Conservation (phyloP, 2,113 vertebrate genomes). For the Misgurnus mizolepis region DNA sequence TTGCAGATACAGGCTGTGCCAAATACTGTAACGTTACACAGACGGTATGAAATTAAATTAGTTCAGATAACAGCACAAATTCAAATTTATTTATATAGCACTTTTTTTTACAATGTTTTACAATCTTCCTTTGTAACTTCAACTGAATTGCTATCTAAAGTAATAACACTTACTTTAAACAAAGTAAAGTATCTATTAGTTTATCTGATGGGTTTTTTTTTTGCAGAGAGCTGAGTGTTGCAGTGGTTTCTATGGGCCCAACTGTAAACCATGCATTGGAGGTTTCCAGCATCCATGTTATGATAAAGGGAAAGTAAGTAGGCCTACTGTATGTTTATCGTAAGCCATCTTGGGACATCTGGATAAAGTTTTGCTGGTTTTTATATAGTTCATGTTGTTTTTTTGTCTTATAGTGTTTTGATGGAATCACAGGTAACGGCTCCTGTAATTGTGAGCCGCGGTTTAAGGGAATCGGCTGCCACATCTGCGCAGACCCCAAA, state of each 20-base stretch:
- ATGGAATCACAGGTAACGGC: conserved; percentile 86
- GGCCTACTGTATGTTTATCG: background rate
- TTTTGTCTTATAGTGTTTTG: conserved; percentile 78
- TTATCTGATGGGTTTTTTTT: background rate
- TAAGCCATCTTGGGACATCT: background rate
- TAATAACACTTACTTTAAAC: no score
- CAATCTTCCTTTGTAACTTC: no score
- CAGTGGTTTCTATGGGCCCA: conserved; percentile 88
- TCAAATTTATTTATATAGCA: no score
- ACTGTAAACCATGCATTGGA: conserved; percentile 90
- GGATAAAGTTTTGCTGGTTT: background rate
- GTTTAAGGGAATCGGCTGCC: conserved; percentile 90
- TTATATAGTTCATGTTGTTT: background rate
- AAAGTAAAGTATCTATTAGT: no score
- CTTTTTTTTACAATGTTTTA: no score
- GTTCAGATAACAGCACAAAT: no score
- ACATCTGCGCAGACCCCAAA: conserved; percentile 85
- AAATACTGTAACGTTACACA: conserved; percentile 83
- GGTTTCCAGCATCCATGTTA: conserved; percentile 93
- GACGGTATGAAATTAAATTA: conserved; percentile 68
- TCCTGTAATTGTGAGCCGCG: conserved; percentile 82
- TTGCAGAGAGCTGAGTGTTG: conserved; percentile 85
- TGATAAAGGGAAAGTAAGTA: conserved; percentile 86
- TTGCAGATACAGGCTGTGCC: conserved; percentile 79
- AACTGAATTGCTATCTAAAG: no score